phyloP scores from a whole-genome alignment of 1,140 invertebrate species.

The Drosophila tristis region DNA sequence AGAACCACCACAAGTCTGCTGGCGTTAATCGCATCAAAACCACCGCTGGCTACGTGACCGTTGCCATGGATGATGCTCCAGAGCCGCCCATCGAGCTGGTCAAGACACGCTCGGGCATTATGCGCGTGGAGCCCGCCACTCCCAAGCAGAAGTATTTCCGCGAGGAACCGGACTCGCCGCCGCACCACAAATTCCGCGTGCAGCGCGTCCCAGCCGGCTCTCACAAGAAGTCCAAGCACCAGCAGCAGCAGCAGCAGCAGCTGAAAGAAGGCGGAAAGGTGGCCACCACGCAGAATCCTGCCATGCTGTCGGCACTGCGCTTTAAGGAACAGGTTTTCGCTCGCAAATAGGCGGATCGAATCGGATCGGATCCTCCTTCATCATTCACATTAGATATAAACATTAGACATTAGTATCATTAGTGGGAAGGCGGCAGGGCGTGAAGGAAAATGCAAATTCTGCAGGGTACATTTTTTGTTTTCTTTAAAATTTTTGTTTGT shows the following conservation, averaged over 20 bases:
- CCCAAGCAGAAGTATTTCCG: conserved; percentile 64
- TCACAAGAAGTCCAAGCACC: conserved; percentile 7
- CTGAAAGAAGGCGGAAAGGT: neutral
- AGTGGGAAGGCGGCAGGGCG: too few relatives aligned
- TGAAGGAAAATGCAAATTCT: too few relatives aligned
- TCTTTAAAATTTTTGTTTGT: too few relatives aligned
- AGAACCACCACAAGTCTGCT: conserved; percentile 33
- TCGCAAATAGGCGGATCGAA: conserved; percentile 12
- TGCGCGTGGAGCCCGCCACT: conserved; percentile 66
- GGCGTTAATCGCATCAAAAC: conserved; percentile 42
- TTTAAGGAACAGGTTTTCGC: conserved; percentile 54
- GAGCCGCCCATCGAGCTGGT: conserved; percentile 22
- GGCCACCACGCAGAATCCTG: conserved; percentile 25
- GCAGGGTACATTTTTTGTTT: too few relatives aligned
- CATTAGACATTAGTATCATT: too few relatives aligned
- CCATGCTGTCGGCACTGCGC: conserved; percentile 56
- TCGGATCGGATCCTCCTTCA: too few relatives aligned
- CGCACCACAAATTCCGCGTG: conserved; percentile 27
- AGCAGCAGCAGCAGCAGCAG: neutral
- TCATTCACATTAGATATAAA: too few relatives aligned
- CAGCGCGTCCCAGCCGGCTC: neutral
- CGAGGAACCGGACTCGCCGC: conserved; percentile 52
- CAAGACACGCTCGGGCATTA: conserved; percentile 51
- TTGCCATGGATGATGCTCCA: conserved; percentile 8
- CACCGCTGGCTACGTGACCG: conserved; percentile 55